Evolutionary conservation across 2,113 vertebrate genomes (phyloP).

Genomic region (Percopsis transmontana): DNA sequence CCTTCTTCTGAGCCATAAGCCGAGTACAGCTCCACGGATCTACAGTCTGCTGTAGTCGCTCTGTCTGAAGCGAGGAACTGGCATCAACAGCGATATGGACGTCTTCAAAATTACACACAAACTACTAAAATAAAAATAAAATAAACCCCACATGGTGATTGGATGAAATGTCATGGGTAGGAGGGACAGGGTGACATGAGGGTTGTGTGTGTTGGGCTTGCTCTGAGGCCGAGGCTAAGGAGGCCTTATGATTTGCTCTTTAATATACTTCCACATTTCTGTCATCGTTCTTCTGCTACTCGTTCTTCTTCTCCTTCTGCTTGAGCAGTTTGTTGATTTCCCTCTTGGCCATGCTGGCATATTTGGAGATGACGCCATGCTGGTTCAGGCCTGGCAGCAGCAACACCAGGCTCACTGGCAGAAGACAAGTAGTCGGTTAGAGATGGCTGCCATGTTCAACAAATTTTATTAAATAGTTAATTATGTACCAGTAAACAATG

Average conservation of each 20-base stretch:
- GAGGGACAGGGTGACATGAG: slow-evolving; percentile 9
- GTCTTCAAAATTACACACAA: background rate
- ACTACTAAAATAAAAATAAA: background rate
- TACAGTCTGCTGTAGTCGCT: too few species aligned
- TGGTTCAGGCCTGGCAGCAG: slow-evolving; percentile 95
- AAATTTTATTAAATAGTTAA: background rate
- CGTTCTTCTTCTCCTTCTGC: slow-evolving; percentile 98
- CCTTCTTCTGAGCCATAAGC: background rate
- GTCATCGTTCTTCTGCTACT: slow-evolving; percentile 67
- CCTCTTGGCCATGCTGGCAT: slow-evolving; percentile 91
- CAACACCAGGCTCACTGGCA: slow-evolving; percentile 87
- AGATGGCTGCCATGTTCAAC: background rate
- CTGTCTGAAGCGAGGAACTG: too few species aligned
- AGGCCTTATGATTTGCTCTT: slow-evolving; percentile 7
- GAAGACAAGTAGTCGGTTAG: background rate
- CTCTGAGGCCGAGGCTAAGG: slow-evolving; percentile 16
- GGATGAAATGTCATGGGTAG: slow-evolving; percentile 21
- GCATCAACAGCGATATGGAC: too few species aligned
- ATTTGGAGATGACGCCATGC: slow-evolving; percentile 92
- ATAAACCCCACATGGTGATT: background rate
- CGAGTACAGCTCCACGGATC: background rate
- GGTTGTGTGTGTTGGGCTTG: slow-evolving; percentile 27
- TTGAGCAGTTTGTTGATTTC: slow-evolving; percentile 98
- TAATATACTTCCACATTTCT: slow-evolving; percentile 20
- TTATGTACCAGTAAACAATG: background rate